Base-by-base conservation (phyloP, 2,113 vertebrate species). In the Lasiurus cinereus region DNA sequence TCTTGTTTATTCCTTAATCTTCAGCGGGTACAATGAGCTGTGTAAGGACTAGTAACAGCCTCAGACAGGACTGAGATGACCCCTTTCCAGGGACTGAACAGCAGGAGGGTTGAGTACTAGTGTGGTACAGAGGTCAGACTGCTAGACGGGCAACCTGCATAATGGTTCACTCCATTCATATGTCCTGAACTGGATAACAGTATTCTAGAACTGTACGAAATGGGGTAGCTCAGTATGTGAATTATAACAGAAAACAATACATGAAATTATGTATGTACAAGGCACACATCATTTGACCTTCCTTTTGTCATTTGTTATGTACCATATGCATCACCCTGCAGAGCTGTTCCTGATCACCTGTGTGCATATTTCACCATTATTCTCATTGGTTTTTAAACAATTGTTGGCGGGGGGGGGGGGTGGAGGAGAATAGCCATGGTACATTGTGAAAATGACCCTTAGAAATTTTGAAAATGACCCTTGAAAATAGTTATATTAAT, bases 341-440 rank as follows among this genome's bases (percentile, higher is more conserved):
- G 56, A 66, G 12, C 67, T 89, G 2, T 62, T 48, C n/a, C 80
- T 74, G 29, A 46, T 70, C 24, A 76, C 29, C 62, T 27, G 12
- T 29, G 46, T 56, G 72, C 64, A 6, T 21, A 67, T 74, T 66
- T 94, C 76, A 74, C 10, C 7, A 24, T 69, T 33, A 2, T 59
- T 94, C 54, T 78, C 4, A 74, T 27, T 88, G 39, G 66, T 78
- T 43, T 90, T 89, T 80, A 67, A 85, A 83, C 6, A 83, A 6
- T 82, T 88, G 13, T 13, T 9, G 21, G 46, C 21, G 67, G 46
- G 8, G 46, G 46, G 46, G 39, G 39, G 39, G 39, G 39, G 39
- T 39, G 39, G 39, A 5, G 33, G 0, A 16, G 21, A 21, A n/a
- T 46, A 39, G 2, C 64, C 22, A 4, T 43, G 52, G 12, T 59